Evolutionary conservation across 2,888 invertebrate genomes (phyloP), one percentile per base, ranked within the genome.

Genomic region (Drosophila kuntzei): DNA sequence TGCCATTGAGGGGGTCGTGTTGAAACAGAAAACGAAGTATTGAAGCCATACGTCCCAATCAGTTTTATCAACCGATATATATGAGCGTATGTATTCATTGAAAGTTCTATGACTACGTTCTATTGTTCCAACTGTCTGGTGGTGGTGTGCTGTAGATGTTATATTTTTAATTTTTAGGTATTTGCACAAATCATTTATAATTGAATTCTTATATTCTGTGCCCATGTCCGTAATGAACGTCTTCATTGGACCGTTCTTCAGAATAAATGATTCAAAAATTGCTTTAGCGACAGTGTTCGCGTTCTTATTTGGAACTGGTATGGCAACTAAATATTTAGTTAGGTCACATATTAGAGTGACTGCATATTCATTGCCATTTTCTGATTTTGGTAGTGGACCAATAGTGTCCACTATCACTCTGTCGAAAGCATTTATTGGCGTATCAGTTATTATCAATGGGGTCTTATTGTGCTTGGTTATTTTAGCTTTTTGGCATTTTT

Each of bases 21-120:
- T 54, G 22, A 43, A 54, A 34, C 43, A 41, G 7, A 9, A 34
- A 2, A 59, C 59, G 18, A 59, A 59, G n/a, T 59, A 50, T 43
- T 50, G 47, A 12, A 59, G 12, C 58, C 47, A 59, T 59, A 49
- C 34, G 49, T 59, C 58, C 58, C 58, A 59, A 41, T 59, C 58
- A 22, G 58, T 41, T 49, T 49, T 59, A 59, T 49, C 47, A 34
- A 22, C 29, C 12, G 41, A 59, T 49, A 59, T 58, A 14, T 58
- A 58, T 16, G 57, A 47, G 2, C 54, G 32, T 44, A 44, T 57
- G 46, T 46, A 47, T 2, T 53, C 39, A 36, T 51, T n/a, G n/a
- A n/a, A n/a, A n/a, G n/a, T n/a, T n/a, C n/a, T n/a, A n/a, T n/a
- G n/a, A n/a, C n/a, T n/a, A n/a, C n/a, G n/a, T n/a, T n/a, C n/a